Evolutionary conservation across 1,140 invertebrate species (phyloP).

Genomic region (Neoseiulus cucumeris): DNA sequence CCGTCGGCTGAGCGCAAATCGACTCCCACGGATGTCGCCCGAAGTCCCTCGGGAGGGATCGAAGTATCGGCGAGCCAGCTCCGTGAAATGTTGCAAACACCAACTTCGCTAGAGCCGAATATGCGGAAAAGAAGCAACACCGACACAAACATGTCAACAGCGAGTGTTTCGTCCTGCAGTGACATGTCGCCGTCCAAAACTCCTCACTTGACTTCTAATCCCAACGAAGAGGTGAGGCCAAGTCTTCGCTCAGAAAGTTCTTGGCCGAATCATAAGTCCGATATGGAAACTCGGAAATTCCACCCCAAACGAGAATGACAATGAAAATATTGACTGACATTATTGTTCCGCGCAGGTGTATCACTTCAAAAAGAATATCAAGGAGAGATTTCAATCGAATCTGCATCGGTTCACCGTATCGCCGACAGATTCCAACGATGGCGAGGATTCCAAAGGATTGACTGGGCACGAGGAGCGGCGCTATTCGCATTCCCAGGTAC

Average conservation of each 20-base stretch:
- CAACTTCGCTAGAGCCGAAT: background rate
- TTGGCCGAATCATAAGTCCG: too few relatives aligned
- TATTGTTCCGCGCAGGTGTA: conserved; percentile 38
- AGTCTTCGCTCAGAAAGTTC: too few relatives aligned
- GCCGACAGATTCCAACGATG: background rate
- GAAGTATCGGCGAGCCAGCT: conserved; percentile 17
- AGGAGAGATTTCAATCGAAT: conserved; percentile 48
- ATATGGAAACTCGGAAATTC: too few relatives aligned
- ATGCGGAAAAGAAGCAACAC: conserved; percentile 4
- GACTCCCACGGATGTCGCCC: background rate
- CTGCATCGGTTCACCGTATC: conserved; percentile 8
- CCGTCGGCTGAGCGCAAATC: background rate
- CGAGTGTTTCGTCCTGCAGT: background rate
- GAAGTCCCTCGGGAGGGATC: background rate
- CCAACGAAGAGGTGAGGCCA: background rate
- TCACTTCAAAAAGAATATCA: conserved; percentile 87
- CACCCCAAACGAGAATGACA: background rate
- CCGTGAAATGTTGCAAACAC: conserved; percentile 21
- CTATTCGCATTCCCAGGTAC: conserved; percentile 1
- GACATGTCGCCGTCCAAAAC: conserved; percentile 9
- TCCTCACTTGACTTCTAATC: background rate
- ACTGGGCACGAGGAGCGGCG: background rate
- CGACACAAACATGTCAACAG: background rate
- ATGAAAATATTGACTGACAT: too few relatives aligned
- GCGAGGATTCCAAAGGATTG: background rate